Evolutionary conservation across 1,140 invertebrate genomes (phyloP), one percentile per base, ranked within the genome.

Genomic region (Calliphora vicina): DNA sequence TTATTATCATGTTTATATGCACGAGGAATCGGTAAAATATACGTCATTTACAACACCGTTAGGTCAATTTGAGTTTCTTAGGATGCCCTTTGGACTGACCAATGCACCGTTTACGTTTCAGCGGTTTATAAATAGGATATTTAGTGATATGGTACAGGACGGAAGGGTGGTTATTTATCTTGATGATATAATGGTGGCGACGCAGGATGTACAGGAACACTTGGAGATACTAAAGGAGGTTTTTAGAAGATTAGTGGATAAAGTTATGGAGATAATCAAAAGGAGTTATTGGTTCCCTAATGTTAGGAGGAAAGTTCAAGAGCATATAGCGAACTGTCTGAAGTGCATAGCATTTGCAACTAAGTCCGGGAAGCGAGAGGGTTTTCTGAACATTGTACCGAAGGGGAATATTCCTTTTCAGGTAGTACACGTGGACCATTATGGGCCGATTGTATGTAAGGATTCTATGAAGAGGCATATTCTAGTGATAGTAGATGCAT

Each of bases 211-310:
- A 81, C 76, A 84, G 20, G 84, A 85, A 83, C 83, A 86, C 78
- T 76, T 85, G 20, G 20, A 81, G 35, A 84, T 84, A 71, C 42
- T 85, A 35, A 78, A 74, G 26, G 42, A 84, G 72, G 83, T 86
- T 73, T 85, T 85, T 20, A 23, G 84, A 73, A 29, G 80, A 13
- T 73, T 85, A 42, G 67, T 87, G 4, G 84, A 76, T 23, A 92
- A 91, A 84, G 91, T 87, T 1, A 85, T 87, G 83, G 88, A 89
- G n/a, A 17, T 87, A 8, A 86, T 92, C 2, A 84, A 76, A 43
- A 86, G 86, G 85, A 88, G 91, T 12, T 91, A 87, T 85, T 91
- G 84, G 88, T 91, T 76, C 74, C 86, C 6, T 87, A 91, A 13
- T 9, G 89, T 82, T 20, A 71, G 80, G 23, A 71, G 84, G 10